Percentiles rank a stretch among this genome's conserved stretches.
Conservation (phyloP, 2,113 vertebrate species). For the Odocoileus hemionus region DNA sequence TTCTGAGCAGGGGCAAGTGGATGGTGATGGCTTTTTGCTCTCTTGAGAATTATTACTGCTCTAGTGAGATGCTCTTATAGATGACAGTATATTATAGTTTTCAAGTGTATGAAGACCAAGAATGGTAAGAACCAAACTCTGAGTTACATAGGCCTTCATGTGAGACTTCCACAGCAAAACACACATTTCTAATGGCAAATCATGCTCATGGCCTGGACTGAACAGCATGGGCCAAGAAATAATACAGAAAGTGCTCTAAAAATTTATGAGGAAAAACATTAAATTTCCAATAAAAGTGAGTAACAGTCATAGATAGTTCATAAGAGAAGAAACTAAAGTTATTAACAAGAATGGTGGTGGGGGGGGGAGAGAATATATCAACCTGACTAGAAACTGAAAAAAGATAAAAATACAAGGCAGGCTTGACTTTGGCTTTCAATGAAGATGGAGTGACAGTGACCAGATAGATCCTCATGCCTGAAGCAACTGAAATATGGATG, state of each 20-base stretch:
- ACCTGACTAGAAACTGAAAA: not conserved
- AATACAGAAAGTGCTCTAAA: not conserved
- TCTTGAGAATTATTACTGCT: not conserved
- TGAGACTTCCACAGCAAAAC: not conserved
- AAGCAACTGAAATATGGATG: not conserved
- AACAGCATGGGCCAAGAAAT: not conserved
- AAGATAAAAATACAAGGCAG: not conserved
- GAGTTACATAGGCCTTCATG: not conserved
- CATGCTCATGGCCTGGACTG: not conserved
- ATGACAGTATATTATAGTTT: not conserved
- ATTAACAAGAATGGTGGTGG: not conserved
- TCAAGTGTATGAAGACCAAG: not conserved
- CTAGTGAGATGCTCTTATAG: not conserved
- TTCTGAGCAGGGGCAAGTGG: not conserved
- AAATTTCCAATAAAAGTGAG: not conserved
- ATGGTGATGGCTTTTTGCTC: not conserved
- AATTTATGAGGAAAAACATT: not conserved
- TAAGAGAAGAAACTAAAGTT: not conserved
- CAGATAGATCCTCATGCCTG: not conserved
- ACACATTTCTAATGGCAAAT: not conserved
- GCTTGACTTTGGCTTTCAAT: not conserved
- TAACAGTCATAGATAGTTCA: not conserved
- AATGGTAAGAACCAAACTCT: not conserved
- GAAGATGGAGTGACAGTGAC: not conserved
- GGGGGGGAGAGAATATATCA: fast-evolving